Percentiles rank a stretch among this genome's conserved stretches.
Evolutionary conservation across 2,113 vertebrate genomes (phyloP).

Genomic region (Pygathrix nemaeus): DNA sequence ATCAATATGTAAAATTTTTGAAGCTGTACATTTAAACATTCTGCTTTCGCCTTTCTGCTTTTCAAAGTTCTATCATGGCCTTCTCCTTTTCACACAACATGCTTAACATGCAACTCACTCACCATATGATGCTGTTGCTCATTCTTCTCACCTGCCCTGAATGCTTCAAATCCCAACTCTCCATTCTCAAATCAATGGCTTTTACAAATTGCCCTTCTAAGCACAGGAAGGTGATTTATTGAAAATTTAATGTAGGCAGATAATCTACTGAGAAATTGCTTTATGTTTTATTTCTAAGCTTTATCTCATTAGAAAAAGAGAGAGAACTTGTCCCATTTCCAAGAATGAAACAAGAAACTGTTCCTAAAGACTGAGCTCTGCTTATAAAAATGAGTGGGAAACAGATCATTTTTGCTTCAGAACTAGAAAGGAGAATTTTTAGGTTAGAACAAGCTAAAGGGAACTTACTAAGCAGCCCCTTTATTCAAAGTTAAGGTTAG

Average conservation of each 20-base stretch:
- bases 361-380: neutral
- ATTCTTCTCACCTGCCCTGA: conserved; percentile 49
- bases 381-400: neutral
- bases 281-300: conserved; percentile 51
- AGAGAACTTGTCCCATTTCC: neutral
- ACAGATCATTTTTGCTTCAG: neutral
- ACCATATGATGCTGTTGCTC: neutral
- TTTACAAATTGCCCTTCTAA: conserved; percentile 59
- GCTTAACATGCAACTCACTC: conserved; percentile 31
- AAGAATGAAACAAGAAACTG: neutral
- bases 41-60: neutral
- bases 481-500: neutral
- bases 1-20: neutral
- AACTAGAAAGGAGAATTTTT: neutral
- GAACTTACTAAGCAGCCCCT: neutral
- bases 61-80: neutral
- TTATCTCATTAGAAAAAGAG: neutral
- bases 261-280: conserved; percentile 61
- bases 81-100: neutral
- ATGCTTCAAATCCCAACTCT: neutral
- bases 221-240: conserved; percentile 50
- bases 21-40: conserved; percentile 21
- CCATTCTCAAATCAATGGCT: conserved; percentile 40
- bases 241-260: conserved; percentile 56
- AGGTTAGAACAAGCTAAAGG: neutral